Evolutionary conservation across 1,140 invertebrate genomes (phyloP).

Genomic region (Uloborus diversus): DNA sequence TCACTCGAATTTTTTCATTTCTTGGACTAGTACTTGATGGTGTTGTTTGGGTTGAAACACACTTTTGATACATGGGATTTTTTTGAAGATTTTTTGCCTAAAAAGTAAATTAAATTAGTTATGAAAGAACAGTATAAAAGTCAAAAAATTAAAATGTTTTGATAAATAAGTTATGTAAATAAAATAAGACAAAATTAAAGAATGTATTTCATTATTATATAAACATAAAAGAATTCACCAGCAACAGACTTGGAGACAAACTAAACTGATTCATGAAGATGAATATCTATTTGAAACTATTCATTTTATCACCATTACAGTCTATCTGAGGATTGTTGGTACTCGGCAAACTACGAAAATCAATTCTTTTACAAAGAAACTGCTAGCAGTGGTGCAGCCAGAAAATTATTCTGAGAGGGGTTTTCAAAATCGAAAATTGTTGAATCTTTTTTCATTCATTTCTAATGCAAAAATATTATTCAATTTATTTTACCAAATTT

Average conservation of each 20-base stretch:
- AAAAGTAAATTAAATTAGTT: background rate
- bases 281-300: too few relatives aligned
- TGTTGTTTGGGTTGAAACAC: slow-evolving; percentile 38
- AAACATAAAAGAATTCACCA: background rate
- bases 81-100: slow-evolving; percentile 43
- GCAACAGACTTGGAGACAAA: background rate
- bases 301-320: too few relatives aligned
- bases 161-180: background rate
- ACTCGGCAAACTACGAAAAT: too few relatives aligned
- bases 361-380: too few relatives aligned
- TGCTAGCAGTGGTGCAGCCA: too few relatives aligned
- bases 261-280: too few relatives aligned
- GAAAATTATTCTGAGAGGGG: too few relatives aligned
- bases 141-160: background rate
- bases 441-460: too few relatives aligned
- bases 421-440: too few relatives aligned
- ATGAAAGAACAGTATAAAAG: background rate
- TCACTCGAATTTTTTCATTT: slow-evolving; percentile 42
- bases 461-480: too few relatives aligned
- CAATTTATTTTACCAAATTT: too few relatives aligned
- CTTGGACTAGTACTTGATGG: slow-evolving; percentile 7
- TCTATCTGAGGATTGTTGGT: too few relatives aligned
- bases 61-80: slow-evolving; percentile 34
- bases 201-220: background rate
- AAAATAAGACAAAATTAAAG: background rate